Base-by-base conservation (phyloP, 1,140 invertebrate genomes). In the Lamellibrachia luymesi region DNA sequence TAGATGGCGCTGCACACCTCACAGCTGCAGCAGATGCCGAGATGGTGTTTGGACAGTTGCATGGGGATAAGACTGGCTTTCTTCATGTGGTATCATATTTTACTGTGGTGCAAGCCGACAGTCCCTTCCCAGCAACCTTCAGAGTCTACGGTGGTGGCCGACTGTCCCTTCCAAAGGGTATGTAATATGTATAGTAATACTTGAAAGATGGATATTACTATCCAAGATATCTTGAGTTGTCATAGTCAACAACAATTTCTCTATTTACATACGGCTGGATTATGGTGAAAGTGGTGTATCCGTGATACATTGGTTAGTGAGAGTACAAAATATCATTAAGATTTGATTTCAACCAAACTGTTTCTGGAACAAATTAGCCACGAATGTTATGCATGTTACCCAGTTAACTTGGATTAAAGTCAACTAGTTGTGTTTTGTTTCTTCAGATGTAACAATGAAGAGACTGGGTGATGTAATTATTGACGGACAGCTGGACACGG, bases 31-130 rank as follows among this genome's bases (percentile, higher is more conserved):
- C 94, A 91, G 27, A 91, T 25, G 89, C 92, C 2, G 89, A 91
- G 13, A 90, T 92, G 2, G 93, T 90, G 2, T 94, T 95, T 49
- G 94, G 94, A 38, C 93, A 94, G 52, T 94, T 95, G 0, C 93
- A 94, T 91, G 95, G 95, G 50, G 95, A 95, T 90, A 91, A 94
- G 91, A 93, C 94, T 52, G 95, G 95, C 25, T 94, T 95, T 94
- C 51, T 95, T 5, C 94, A 94, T 13, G 92, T 92, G 13, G 94
- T 94, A 52, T 94, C 94, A 93, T 93, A 94, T 50, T 92, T 95
- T 8, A 93, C 92, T 4, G 93, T 95, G 17, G 50, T 91, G 38
- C 93, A 94, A 56, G 93, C 94, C 93, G 94, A 94, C 17, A 93
- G 92, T 52, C 95, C 95, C 6, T 95, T 95, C 92, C 95, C 95